Conservation (phyloP, 2,113 vertebrate species). For the Spizaetus ornatus region DNA sequence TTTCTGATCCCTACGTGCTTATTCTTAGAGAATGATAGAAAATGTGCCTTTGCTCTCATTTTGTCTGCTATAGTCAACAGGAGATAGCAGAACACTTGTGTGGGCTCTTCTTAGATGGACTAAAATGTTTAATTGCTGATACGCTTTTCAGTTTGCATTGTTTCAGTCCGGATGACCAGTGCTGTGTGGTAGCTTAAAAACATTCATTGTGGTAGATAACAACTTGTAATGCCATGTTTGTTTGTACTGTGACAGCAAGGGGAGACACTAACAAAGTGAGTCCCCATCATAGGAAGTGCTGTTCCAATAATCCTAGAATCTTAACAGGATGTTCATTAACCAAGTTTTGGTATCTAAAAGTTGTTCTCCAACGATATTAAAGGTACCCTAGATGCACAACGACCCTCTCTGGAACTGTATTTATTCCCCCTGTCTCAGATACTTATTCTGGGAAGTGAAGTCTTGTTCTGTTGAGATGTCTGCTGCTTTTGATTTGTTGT, state of each 20-base stretch:
- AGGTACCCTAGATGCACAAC: neutral
- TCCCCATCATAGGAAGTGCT: neutral
- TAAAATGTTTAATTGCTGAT: neutral
- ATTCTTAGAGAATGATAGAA: neutral
- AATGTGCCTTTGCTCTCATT: neutral
- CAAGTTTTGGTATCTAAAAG: neutral
- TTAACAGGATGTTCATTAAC: neutral
- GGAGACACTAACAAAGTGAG: neutral
- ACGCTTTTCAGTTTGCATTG: neutral
- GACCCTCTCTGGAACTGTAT: neutral
- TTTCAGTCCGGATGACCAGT: neutral
- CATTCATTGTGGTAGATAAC: neutral
- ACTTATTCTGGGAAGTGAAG: neutral
- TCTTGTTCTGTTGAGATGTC: neutral
- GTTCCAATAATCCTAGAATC: neutral
- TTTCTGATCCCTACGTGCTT: neutral
- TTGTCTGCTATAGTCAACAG: neutral
- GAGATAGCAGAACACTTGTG: neutral
- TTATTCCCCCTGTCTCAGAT: neutral
- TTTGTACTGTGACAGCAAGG: neutral
- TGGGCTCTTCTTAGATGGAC: neutral
- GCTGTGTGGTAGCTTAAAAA: neutral
- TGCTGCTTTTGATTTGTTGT: neutral
- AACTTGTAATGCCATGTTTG: neutral
- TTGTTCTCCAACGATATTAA: neutral